These are phyloP conservation scores for Orthosia cruda DNA, from an alignment of 2,888 invertebrate genomes.

Conservation along the genomic window DNA sequence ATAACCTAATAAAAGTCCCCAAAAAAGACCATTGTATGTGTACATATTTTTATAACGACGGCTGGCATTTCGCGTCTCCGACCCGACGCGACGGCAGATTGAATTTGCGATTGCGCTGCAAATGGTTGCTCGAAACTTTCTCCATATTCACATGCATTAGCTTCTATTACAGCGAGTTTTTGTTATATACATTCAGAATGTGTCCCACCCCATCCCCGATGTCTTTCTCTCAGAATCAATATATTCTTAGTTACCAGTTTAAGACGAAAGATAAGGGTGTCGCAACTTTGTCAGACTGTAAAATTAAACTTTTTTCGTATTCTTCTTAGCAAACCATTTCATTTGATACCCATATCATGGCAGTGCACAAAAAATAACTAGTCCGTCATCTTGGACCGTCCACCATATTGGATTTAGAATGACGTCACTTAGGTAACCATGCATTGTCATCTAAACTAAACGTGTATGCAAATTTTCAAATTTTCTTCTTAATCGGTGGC, in stretches of 20 bases:
- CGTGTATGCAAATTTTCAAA: too few species aligned
- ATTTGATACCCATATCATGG: too few species aligned
- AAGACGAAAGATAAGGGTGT: constrained; percentile 54
- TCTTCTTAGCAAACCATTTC: too few species aligned
- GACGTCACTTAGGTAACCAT: too few species aligned
- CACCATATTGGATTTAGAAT: too few species aligned
- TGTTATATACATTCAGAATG: constrained; percentile 77
- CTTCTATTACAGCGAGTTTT: constrained; percentile 83
- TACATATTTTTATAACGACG: constrained; percentile 80
- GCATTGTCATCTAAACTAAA: too few species aligned
- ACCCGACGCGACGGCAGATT: constrained; percentile 85
- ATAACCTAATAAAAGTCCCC: constrained; percentile 77
- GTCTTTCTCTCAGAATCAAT: constrained; percentile 71
- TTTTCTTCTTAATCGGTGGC: too few species aligned
- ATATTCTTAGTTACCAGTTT: constrained; percentile 69
- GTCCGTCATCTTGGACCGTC: too few species aligned
- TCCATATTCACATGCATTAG: constrained; percentile 87
- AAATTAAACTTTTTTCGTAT: too few species aligned
- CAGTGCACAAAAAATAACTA: too few species aligned
- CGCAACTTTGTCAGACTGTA: constrained; percentile 42
- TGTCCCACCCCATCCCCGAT: constrained; percentile 77
- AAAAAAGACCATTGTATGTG: constrained; percentile 75
- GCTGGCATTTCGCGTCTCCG: constrained; percentile 77
- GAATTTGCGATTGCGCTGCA: constrained; percentile 89
- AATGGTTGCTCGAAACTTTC: constrained; percentile 84